These are phyloP conservation scores for Proisotoma minuta DNA, from an alignment of 2,888 invertebrate species.

Conservation along the genomic window DNA sequence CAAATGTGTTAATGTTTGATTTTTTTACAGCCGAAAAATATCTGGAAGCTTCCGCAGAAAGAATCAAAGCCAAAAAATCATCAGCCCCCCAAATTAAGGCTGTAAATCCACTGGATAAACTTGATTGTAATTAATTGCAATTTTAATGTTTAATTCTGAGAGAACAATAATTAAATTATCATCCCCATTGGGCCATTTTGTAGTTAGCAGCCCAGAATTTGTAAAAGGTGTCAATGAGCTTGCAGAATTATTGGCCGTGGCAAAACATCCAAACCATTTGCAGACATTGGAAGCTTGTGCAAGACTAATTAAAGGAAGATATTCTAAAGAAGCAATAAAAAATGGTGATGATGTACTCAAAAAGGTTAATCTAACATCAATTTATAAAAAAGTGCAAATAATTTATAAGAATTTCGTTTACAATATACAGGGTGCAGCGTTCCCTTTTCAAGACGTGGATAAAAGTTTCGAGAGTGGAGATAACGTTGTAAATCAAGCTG, in stretches of 20 bases:
- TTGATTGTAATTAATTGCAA: constrained; percentile 67
- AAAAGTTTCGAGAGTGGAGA: constrained; percentile 65
- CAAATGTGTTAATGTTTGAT: constrained; percentile 17
- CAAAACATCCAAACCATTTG: constrained; percentile 75
- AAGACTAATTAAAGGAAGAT: constrained; percentile 57
- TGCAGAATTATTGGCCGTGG: constrained; percentile 71
- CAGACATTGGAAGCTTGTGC: constrained; percentile 67
- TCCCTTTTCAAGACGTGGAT: constrained; percentile 48
- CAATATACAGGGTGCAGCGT: constrained; percentile 12
- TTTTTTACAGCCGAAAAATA: constrained; percentile 63
- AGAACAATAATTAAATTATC: too few relatives aligned
- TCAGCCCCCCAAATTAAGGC: constrained; percentile 69
- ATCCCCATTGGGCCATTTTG: too few relatives aligned
- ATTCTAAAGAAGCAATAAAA: constrained; percentile 59
- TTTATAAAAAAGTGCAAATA: constrained; percentile 11
- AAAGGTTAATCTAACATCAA: neutral
- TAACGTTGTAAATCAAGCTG: constrained; percentile 63
- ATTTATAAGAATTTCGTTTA: constrained; percentile 18
- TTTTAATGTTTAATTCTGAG: neutral
- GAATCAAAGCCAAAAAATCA: constrained; percentile 56
- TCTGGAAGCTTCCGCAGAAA: constrained; percentile 62
- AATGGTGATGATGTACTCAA: constrained; percentile 55
- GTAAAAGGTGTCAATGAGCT: constrained; percentile 73
- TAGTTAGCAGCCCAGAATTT: constrained; percentile 79
- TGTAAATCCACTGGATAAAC: constrained; percentile 75